Base-by-base conservation (phyloP, 1,140 invertebrate species). In the Hypsibius dujardini region DNA sequence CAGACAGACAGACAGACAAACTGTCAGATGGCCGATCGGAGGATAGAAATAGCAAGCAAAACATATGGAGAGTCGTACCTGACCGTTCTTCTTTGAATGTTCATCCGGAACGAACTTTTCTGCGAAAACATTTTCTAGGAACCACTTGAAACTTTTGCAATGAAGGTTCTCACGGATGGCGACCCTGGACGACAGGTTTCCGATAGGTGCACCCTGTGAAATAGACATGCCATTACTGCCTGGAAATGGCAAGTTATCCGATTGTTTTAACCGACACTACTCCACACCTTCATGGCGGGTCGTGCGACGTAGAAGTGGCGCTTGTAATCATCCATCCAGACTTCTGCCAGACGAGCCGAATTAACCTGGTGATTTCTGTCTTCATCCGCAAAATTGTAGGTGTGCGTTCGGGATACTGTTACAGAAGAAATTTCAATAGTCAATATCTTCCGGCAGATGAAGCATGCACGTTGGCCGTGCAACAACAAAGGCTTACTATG, bases 301-400 rank as follows among this genome's bases (percentile, higher is more conserved):
- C 42, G 7, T 3, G 7, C 42, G 3, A 42, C 90, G 86, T 92
- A 95, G 87, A 94, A 96, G 86, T 95, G 95, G 81, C 92, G 86
- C 84, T 91, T 92, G 90, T 91, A 96, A 78, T 94, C 89, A 83
- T 96, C 93, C 82, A 96, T 86, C 93, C 93, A 96, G 76, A 96
- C 93, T 82, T 93, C 90, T 73, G 91, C 92, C 76, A 95, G 86
- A 76, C 93, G 85, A 75, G 90, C 92, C 85, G 94, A 93, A 85
- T 96, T 96, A 42, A 42, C 42, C 42, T 3, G 12, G 3, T 67
- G 62, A 42, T 7, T 7, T 42, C 45, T 40, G 7, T 46, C 3
- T 3, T 14, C 46, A 71, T 46, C 70, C n/a, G n/a, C n/a, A 15
- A 40, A 60, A 3, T 12, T 50, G n/a, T 71, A 71, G 7, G 50